phyloP scores from a whole-genome alignment of 2,797 vertebrate genomes.

The Borostomias antarcticus region DNA sequence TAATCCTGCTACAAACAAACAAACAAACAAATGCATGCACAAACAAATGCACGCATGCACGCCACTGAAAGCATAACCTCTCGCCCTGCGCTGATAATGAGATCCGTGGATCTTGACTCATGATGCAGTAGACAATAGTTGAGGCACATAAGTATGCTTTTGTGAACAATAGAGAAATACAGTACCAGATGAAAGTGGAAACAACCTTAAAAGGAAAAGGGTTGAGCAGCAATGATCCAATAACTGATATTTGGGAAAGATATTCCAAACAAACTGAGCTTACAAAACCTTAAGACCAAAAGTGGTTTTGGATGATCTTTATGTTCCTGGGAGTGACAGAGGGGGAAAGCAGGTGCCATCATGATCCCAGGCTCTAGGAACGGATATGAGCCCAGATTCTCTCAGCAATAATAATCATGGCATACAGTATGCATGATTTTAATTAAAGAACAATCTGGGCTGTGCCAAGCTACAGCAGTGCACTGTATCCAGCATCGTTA shows the following conservation, averaged over 20 bases:
- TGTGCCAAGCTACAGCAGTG: slow-evolving; percentile 25
- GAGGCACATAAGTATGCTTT: neutral
- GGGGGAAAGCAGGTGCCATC: slow-evolving; percentile 12
- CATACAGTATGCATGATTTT: slow-evolving; percentile 43
- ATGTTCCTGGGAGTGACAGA: neutral
- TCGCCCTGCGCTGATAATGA: no score
- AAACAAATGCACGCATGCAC: no score
- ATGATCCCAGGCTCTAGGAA: slow-evolving; percentile 32
- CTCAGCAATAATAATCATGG: slow-evolving; percentile 45
- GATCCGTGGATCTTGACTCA: slow-evolving; percentile 15
- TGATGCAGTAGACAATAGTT: slow-evolving; percentile 22
- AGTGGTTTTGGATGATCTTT: neutral
- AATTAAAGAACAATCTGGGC: slow-evolving; percentile 59
- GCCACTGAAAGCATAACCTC: no score
- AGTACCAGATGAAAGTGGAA: neutral
- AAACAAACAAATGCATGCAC: no score
- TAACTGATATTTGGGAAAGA: slow-evolving; percentile 26
- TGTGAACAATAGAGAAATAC: slow-evolving; percentile 16
- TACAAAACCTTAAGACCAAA: neutral
- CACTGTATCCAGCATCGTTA: slow-evolving; percentile 58
- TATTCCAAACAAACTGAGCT: neutral
- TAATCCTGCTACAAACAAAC: no score
- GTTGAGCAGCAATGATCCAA: neutral
- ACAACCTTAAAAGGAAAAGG: slow-evolving; percentile 16
- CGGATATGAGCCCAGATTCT: slow-evolving; percentile 22